Percentiles rank a stretch among this genome's conserved stretches.
These are phyloP conservation scores for Gulo gulo DNA, from an alignment of 2,113 vertebrate genomes.

Conservation along the genomic window DNA sequence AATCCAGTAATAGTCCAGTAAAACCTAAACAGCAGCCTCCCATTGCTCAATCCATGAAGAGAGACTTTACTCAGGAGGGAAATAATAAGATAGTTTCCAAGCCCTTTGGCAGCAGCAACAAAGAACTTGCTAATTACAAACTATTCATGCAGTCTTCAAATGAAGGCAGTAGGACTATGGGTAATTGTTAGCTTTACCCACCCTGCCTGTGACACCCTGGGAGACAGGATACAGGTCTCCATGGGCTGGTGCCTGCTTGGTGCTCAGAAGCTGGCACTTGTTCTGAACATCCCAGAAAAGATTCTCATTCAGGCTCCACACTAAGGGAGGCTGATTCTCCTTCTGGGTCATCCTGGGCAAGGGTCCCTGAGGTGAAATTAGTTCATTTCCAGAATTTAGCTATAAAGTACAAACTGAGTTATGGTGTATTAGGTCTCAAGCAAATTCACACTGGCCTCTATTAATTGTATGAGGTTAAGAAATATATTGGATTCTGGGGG, in stretches of 20 bases:
- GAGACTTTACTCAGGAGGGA: neutral
- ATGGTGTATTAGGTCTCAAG: neutral
- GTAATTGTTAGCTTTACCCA: neutral
- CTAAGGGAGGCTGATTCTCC: neutral
- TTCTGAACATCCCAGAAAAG: neutral
- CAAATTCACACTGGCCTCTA: constrained; percentile 16
- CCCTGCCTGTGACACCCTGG: neutral
- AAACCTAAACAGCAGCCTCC: neutral
- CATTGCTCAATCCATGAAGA: neutral
- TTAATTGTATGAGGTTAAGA: neutral
- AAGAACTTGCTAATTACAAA: neutral
- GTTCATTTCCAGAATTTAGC: neutral
- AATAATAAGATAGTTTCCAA: neutral
- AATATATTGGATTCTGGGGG: constrained; percentile 38
- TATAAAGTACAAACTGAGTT: neutral
- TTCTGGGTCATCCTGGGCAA: neutral
- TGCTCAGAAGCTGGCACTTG: neutral
- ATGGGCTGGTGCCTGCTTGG: neutral
- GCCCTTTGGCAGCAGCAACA: neutral
- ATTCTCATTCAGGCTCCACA: too few relatives aligned
- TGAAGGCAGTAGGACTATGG: neutral
- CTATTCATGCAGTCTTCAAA: neutral
- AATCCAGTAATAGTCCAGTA: neutral
- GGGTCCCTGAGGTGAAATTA: neutral
- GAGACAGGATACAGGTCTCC: neutral